phyloP scores from a whole-genome alignment of 2,888 invertebrate genomes.

The Diogma glabrata region DNA sequence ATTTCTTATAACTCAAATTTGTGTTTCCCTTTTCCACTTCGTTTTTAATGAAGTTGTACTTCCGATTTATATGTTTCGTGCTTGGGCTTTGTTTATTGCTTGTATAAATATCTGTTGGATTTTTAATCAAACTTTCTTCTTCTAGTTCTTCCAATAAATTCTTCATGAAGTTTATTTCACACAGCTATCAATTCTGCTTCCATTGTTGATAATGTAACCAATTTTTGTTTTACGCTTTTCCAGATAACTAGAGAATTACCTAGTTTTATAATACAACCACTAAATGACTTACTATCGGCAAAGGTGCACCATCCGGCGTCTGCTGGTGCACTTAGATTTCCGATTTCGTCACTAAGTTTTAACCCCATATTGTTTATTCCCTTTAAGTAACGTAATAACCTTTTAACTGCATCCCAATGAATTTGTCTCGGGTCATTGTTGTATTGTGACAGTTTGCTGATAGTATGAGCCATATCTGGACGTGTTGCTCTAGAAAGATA shows the following conservation, averaged over 20 bases:
- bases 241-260: neutral
- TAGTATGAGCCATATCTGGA: neutral
- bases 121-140: neutral
- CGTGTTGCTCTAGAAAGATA: neutral
- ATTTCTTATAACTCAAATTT: no score
- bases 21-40: neutral
- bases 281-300: neutral
- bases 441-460: neutral
- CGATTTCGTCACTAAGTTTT: neutral
- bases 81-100: neutral
- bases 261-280: conserved; percentile 3
- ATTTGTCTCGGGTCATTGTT: neutral
- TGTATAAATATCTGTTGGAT: neutral
- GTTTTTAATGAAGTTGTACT: neutral
- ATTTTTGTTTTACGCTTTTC: neutral
- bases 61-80: neutral
- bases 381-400: neutral
- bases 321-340: neutral
- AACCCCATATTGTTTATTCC: neutral
- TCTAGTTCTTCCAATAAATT: neutral
- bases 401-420: neutral
- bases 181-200: neutral
- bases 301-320: neutral
- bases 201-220: neutral
- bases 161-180: neutral